Conservation (phyloP, 2,888 invertebrate species). For the Hymenopus coronatus region DNA sequence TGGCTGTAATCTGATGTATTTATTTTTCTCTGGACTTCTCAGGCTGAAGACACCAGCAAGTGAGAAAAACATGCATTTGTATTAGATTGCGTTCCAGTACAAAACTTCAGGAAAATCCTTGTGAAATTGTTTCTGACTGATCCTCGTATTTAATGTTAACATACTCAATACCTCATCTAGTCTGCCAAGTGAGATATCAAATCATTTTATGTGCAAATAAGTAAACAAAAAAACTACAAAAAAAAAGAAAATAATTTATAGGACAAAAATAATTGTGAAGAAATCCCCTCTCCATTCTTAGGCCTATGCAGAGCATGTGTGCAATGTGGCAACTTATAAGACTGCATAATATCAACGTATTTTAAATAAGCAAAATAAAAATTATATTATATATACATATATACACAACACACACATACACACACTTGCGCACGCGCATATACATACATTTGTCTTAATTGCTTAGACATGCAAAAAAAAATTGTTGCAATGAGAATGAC, state of each 20-base stretch:
- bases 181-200: slow-evolving; percentile 15
- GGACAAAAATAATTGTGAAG: neutral
- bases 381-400: neutral
- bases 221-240: neutral
- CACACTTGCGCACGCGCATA: neutral
- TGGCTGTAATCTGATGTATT: neutral
- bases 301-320: slow-evolving; percentile 9
- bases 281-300: slow-evolving; percentile 1
- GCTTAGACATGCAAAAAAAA: neutral
- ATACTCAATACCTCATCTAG: slow-evolving; percentile 28
- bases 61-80: neutral
- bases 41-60: neutral
- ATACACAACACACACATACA: neutral
- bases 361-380: neutral
- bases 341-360: slow-evolving; percentile 15
- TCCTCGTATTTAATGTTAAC: neutral
- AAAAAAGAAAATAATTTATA: neutral
- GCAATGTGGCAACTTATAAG: slow-evolving; percentile 13
- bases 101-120: neutral
- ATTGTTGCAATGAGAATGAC: neutral
- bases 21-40: neutral
- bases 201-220: slow-evolving; percentile 11
- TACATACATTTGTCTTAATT: neutral
- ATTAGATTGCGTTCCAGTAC: neutral
- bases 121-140: neutral